Evolutionary conservation across 2,888 invertebrate species (phyloP), one percentile per base, ranked within the genome.

Genomic region (Trissonchulus latispiculum): DNA sequence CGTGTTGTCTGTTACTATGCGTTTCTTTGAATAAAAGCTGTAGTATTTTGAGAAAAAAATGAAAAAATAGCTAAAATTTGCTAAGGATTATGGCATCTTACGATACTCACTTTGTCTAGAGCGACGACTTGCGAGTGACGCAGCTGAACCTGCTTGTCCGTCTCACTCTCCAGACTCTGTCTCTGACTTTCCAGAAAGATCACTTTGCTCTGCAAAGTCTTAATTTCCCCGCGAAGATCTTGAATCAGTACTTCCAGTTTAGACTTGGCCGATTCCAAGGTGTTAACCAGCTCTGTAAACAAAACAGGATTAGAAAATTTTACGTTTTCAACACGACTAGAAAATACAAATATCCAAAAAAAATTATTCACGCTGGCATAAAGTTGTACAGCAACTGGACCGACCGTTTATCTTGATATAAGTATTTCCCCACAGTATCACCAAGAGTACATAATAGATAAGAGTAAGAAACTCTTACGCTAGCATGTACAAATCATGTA

Each of bases 21-120:
- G n/a, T n/a, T n/a, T n/a, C n/a, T n/a, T n/a, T n/a, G n/a, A n/a
- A n/a, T n/a, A n/a, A n/a, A n/a, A n/a, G n/a, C n/a, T n/a, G n/a
- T n/a, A n/a, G n/a, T n/a, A n/a, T n/a, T n/a, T n/a, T n/a, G n/a
- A n/a, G n/a, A n/a, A n/a, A n/a, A n/a, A n/a, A n/a, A n/a, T n/a
- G n/a, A n/a, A n/a, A n/a, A n/a, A n/a, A n/a, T n/a, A n/a, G n/a
- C n/a, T n/a, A n/a, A n/a, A n/a, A n/a, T n/a, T n/a, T n/a, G n/a
- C n/a, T n/a, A n/a, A n/a, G n/a, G n/a, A n/a, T n/a, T n/a, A n/a
- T n/a, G n/a, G n/a, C n/a, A n/a, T n/a, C n/a, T n/a, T n/a, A n/a
- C n/a, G n/a, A n/a, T n/a, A n/a, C n/a, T n/a, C n/a, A 80, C 82
- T 29, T 81, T 82, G 78, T 82, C 82, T 18, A 82, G 75, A 0